Evolutionary conservation across 2,113 vertebrate genomes (phyloP), one percentile per base, ranked within the genome.

Genomic region (Synchiropus splendidus): DNA sequence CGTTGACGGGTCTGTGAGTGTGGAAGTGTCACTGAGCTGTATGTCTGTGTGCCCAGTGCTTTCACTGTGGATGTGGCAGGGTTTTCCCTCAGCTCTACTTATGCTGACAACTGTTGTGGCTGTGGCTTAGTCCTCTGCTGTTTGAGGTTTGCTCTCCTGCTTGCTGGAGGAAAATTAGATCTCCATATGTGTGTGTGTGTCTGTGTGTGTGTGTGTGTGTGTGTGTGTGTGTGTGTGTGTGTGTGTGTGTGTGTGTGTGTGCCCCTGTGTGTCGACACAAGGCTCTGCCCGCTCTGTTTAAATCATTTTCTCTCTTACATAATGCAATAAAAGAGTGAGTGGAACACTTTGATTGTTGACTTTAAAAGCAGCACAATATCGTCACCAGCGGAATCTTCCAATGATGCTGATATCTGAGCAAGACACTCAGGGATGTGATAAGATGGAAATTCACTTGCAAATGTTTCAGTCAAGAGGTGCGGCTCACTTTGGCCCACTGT

Each of bases 51-150:
- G 53, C 45, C 65, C n/a, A n/a, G 39, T 39, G 42, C 43, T 45
- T 48, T n/a, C n/a, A 18, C 33, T 70, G 75, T 81, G 64, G 68
- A 79, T 75, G 74, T 81, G 74, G 78, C 71, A 66, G 71, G 59
- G 54, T 75, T 78, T 77, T 78, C 66, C 62, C 61, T 51, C 41
- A 11, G 21, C 56, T 68, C 44, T 10, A 40, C 40, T 68, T 64
- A 42, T 31, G 40, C 63, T 62, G 64, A 72, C 54, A 57, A 54
- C 31, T 57, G 43, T 38, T 60, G 49, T 17, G 18, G n/a, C 53
- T 54, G 42, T 59, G 64, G 61, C n/a, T n/a, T n/a, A n/a, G n/a
- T n/a, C n/a, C n/a, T n/a, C n/a, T n/a, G n/a, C 49, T 53, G 53
- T 70, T 54, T 63, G 58, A 42, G 63, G 52, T 61, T 64, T 58